Base-by-base conservation (phyloP, 2,888 invertebrate species). In the Orthosia gracilis region DNA sequence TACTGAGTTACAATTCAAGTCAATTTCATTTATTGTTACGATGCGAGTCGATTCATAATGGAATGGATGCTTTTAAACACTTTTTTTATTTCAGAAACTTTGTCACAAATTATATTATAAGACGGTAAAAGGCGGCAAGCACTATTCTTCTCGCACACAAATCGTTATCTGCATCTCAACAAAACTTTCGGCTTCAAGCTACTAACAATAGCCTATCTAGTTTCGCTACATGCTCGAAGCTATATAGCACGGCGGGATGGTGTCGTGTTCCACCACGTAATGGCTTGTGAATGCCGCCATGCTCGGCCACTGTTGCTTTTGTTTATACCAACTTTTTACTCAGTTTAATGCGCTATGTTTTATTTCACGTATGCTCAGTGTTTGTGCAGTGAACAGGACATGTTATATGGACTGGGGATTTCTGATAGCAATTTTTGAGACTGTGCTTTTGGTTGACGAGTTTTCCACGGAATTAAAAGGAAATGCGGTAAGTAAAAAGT, bases 191-290 rank as follows among this genome's bases (percentile, higher is more conserved):
- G 17, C 4, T 9, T 40, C 1, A 49, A 23, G 9, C 40, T 40
- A 26, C 47, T 64, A 78, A 71, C 64, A 65, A 66, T 65, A 68
- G 50, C 59, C n/a, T 52, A 65, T 81, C 79, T 54, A 82, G 78
- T 73, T 5, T 21, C 18, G 45, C 3, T 49, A 74, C 18, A 57
- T 59, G 54, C 17, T 13, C 21, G 75, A 54, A 54, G 50, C 74
- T 69, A 73, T 69, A 73, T 66, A 54, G 67, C 62, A 61, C 47
- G 68, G 69, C 76, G 47, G 31, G 66, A 70, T 59, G 72, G 83
- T 82, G 78, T 84, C 84, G 68, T 82, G 82, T 87, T 87, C 76
- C 88, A 78, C 83, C 73, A 74, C 86, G 85, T 91, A 91, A 92
- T 91, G 89, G 88, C 87, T 91, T 88, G 83, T 79, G 85, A 88